Percentiles rank a stretch among this genome's conserved stretches.
phyloP scores from a whole-genome alignment of 2,888 invertebrate species.

The Netelia inedita region DNA sequence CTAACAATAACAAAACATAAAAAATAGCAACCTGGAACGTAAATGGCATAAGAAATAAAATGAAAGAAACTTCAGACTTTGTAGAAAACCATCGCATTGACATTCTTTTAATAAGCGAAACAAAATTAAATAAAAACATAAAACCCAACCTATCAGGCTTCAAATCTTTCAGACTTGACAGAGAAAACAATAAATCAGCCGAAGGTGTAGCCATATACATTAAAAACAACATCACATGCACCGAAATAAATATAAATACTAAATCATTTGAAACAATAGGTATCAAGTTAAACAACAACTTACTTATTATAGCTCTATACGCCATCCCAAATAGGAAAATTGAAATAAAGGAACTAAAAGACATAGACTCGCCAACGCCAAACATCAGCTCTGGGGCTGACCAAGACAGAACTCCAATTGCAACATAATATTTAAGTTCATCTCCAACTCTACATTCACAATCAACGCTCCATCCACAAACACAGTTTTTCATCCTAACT shows the following conservation, averaged over 20 bases:
- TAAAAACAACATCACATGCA: slow-evolving; percentile 7
- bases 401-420: neutral
- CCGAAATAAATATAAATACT: slow-evolving; percentile 8
- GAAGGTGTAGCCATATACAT: slow-evolving; percentile 33
- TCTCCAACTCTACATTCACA: neutral
- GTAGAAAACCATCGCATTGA: neutral
- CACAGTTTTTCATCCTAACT: slow-evolving; percentile 23
- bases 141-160: slow-evolving; percentile 25
- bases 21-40: slow-evolving; percentile 33
- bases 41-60: slow-evolving; percentile 19
- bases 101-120: slow-evolving; percentile 36
- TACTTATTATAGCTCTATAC: neutral
- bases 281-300: slow-evolving; percentile 15
- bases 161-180: slow-evolving; percentile 34
- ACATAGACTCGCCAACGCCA: slow-evolving; percentile 25
- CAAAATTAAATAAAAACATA: slow-evolving; percentile 2
- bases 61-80: neutral
- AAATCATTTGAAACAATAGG: neutral
- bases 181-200: neutral
- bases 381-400: slow-evolving; percentile 31
- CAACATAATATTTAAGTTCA: slow-evolving; percentile 12
- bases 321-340: slow-evolving; percentile 51
- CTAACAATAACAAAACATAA: too few species aligned
- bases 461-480: too few species aligned
- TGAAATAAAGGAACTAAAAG: slow-evolving; percentile 45